These are phyloP conservation scores for Horisme vitalbata DNA, from an alignment of 2,888 invertebrate genomes.

Conservation along the genomic window DNA sequence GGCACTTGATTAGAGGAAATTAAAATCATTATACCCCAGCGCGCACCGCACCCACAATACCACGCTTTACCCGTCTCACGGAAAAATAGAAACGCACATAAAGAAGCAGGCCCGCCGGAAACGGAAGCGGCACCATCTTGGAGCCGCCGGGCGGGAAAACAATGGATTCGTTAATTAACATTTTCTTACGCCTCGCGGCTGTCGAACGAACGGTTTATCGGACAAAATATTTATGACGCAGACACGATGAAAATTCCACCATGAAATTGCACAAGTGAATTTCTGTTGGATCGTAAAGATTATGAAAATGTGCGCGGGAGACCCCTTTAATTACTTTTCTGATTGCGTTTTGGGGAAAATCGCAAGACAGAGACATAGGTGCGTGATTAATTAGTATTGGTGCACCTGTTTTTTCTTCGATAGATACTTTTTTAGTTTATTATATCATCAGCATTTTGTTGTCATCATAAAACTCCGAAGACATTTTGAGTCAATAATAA, in stretches of 20 bases:
- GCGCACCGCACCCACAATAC: constrained; percentile 72
- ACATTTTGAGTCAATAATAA: too few species aligned
- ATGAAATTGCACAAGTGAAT: constrained; percentile 68
- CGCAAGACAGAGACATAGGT: constrained; percentile 22
- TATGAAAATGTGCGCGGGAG: constrained; percentile 42
- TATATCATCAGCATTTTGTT: too few species aligned
- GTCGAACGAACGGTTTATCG: constrained; percentile 83
- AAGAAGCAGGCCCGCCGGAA: constrained; percentile 79
- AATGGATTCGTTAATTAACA: constrained; percentile 91
- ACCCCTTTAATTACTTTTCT: constrained; percentile 38
- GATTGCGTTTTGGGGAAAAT: constrained; percentile 30
- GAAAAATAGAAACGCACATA: constrained; percentile 82
- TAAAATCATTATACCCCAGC: constrained; percentile 81
- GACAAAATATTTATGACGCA: constrained; percentile 82
- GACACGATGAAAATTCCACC: constrained; percentile 73
- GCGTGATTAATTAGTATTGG: constrained; percentile 34
- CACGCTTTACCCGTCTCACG: constrained; percentile 65
- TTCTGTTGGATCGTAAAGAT: constrained; percentile 51
- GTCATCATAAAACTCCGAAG: too few species aligned
- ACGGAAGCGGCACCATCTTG: constrained; percentile 83
- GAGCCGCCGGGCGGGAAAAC: constrained; percentile 85
- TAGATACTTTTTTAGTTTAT: too few species aligned
- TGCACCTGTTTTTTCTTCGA: too few species aligned
- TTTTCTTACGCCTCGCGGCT: constrained; percentile 86
- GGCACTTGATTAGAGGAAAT: constrained; percentile 83